Evolutionary conservation across 2,888 invertebrate species (phyloP).

Genomic region (Dusona sp.): DNA sequence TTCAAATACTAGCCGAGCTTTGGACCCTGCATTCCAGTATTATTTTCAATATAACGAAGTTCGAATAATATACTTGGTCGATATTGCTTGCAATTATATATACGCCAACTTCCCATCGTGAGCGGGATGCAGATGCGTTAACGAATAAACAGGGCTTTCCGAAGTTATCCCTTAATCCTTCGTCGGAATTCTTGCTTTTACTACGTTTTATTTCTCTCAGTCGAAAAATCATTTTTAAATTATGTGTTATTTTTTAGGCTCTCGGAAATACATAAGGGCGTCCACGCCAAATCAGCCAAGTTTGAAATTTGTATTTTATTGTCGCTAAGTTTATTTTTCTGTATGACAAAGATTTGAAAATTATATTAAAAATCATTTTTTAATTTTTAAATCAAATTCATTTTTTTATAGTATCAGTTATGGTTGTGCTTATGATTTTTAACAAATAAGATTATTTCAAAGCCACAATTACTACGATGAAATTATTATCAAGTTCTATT

Average conservation of each 20-base stretch:
- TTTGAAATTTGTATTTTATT: too few relatives aligned
- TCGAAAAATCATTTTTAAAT: not conserved
- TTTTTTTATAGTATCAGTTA: too few relatives aligned
- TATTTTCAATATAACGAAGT: slow-evolving; percentile 7
- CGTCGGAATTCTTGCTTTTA: not conserved
- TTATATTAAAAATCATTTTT: too few relatives aligned
- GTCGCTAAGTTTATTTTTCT: too few relatives aligned
- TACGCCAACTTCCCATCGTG: not conserved
- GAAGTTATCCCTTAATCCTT: not conserved
- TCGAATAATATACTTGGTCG: slow-evolving; percentile 5
- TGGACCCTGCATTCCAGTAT: not conserved
- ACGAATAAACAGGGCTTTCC: not conserved
- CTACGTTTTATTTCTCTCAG: not conserved
- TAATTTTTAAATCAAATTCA: too few relatives aligned
- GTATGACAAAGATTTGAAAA: too few relatives aligned
- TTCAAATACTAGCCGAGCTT: slow-evolving; percentile 8
- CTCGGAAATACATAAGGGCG: too few relatives aligned
- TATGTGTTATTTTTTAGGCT: not conserved
- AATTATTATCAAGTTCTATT: too few relatives aligned
- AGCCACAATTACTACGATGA: too few relatives aligned
- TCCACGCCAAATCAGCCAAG: too few relatives aligned
- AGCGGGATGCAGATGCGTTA: not conserved
- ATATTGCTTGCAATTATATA: not conserved
- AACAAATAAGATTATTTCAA: too few relatives aligned
- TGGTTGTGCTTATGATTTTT: too few relatives aligned